Evolutionary conservation across 2,113 vertebrate genomes (phyloP), one percentile per base, ranked within the genome.

Genomic region (Lepus europaeus): DNA sequence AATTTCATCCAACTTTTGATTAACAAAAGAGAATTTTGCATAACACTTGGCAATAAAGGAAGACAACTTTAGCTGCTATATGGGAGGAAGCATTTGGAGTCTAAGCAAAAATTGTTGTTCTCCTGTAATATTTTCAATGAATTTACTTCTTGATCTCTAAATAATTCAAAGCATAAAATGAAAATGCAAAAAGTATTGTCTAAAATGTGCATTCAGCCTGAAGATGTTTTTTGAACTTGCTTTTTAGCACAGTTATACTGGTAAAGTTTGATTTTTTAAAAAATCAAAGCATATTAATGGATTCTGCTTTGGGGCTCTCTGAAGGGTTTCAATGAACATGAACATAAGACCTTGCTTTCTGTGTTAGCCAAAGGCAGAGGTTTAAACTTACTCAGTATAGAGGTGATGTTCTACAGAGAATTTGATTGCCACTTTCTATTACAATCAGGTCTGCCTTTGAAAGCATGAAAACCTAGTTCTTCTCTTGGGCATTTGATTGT

Each of bases 1-100:
- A 91, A 87, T 89, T 93, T 69, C 9, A 78, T 73, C 7, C 66
- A 87, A 64, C 16, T 59, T 86, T 82, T 92, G 92, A 69, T 88
- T 74, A 68, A 86, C 9, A 66, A 72, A 74, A 76, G 79, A 66
- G 1, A 78, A 89, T 73, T 89, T 76, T 85, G 25, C 45, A 17
- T 0, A 72, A 10, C 2, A 29, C 86, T 95, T 79, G 4, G 25
- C 76, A 83, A 45, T n/a, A 91, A 90, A 36, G 6, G 16, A 59
- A 81, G 25, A 90, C 63, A 61, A 76, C 0, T 10, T 78, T 74
- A 92, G 17, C 17, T 49, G 5, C 49, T 45, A 76, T 25, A 0
- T 22, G 36, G 31, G 14, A 14, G 6, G 25, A 74, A 68, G 9
- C 3, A 23, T 76, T 83, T 66, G 12, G 11, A 72, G 11, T 63